Base-by-base conservation (phyloP, 1,140 invertebrate species). In the Pteromalus puparum region DNA sequence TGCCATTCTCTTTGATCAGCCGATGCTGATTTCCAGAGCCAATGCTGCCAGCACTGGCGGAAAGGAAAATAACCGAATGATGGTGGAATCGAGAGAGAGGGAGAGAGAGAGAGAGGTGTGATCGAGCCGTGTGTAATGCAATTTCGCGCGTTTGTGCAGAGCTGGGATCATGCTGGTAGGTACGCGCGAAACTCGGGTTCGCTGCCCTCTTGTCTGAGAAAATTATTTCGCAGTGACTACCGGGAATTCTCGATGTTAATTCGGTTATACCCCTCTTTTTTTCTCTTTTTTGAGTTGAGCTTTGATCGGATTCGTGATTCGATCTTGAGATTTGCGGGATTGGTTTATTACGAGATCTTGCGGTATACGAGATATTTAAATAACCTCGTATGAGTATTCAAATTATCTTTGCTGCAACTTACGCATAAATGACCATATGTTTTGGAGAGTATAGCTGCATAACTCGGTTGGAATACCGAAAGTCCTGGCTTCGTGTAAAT, bases 1-100 rank as follows among this genome's bases (percentile, higher is more conserved):
- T 34, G 38, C 42, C 70, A 67, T 67, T 82, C 46, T n/a, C 72
- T 82, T 75, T 82, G 81, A 75, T 82, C 73, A 82, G 30, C 21
- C 48, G 53, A 75, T 82, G 48, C 72, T 75, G 46, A 81, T 81
- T 74, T 81, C 46, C 15, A 81, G 12, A 26, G 12, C 10, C 34
- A 30, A 42, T 42, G 2, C 9, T 34, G 21, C 18, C 72, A 61
- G 3, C 12, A 15, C 6, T 30, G 15, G 21, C 15, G n/a, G 15
- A 42, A 67, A 81, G 28, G 24, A 26, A 42, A 42, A 61, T 68
- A 79, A 46, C 26, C n/a, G 7, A 68, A 15, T 42, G 72, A 72
- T n/a, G 70, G 42, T 30, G 73, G 53, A 82, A 75, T 67, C 3
- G 72, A n/a, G n/a, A n/a, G n/a, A n/a, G n/a, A n/a, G n/a, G n/a